Percentiles rank a stretch among this genome's conserved stretches.
phyloP scores from a whole-genome alignment of 2,797 vertebrate genomes.

The Odontamblyopus rebecca region DNA sequence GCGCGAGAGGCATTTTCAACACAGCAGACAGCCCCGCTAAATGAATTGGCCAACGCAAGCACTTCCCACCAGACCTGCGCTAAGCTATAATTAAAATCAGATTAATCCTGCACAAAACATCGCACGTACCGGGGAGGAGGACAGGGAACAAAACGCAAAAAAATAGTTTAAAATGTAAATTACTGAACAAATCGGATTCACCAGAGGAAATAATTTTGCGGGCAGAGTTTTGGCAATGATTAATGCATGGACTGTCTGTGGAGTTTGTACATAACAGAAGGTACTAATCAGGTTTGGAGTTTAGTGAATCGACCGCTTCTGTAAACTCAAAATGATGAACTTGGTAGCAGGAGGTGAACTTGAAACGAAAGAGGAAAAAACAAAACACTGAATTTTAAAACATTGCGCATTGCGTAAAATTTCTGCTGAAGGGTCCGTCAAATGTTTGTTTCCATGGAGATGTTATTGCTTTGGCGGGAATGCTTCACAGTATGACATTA shows the following conservation, averaged over 20 bases:
- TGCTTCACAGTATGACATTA: no score
- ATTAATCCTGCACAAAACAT: slow-evolving; percentile 26
- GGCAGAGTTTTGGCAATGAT: slow-evolving; percentile 20
- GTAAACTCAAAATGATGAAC: neutral
- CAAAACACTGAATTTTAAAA: no score
- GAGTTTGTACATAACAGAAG: slow-evolving; percentile 12
- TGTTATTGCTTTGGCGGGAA: no score
- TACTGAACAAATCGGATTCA: slow-evolving; percentile 12
- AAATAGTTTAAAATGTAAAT: slow-evolving; percentile 10
- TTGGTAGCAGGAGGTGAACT: neutral
- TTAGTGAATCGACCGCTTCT: slow-evolving; percentile 42
- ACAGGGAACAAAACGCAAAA: slow-evolving; percentile 7
- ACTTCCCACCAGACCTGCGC: neutral
- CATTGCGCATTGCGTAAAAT: no score
- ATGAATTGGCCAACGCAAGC: slow-evolving; percentile 11
- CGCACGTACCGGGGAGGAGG: neutral
- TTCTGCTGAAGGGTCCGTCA: no score
- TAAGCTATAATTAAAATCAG: slow-evolving; percentile 20
- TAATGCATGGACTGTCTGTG: slow-evolving; percentile 22
- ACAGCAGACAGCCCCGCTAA: slow-evolving; percentile 11
- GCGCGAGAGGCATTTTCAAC: slow-evolving; percentile 18
- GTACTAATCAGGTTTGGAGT: slow-evolving; percentile 31
- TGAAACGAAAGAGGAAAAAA: no score
- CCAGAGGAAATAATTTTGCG: slow-evolving; percentile 14
- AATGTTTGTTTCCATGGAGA: no score